Evolutionary conservation across 2,797 vertebrate species (phyloP).

Genomic region (Scolopax rusticola): DNA sequence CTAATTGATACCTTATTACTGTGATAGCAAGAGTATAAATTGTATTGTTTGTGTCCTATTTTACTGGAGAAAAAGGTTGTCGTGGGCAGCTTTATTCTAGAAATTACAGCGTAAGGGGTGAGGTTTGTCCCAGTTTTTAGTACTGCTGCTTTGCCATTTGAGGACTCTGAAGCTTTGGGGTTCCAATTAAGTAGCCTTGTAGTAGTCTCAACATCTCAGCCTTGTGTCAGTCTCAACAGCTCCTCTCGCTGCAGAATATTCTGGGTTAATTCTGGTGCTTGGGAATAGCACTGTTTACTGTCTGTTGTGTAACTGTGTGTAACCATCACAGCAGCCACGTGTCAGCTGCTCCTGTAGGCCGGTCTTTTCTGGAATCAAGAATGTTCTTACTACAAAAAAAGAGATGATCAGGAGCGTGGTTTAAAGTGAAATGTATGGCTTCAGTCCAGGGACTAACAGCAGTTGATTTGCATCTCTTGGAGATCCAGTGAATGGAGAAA

Average conservation of each 20-base stretch:
- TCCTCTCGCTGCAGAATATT: not conserved
- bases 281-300: not conserved
- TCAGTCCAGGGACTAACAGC: not conserved
- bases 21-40: not conserved
- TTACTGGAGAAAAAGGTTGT: not conserved
- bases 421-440: not conserved
- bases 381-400: not conserved
- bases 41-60: not conserved
- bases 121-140: not conserved
- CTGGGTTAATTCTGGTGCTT: not conserved
- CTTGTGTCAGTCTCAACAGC: not conserved
- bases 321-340: not conserved
- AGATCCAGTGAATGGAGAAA: not conserved
- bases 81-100: not conserved
- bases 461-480: not conserved
- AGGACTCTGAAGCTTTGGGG: not conserved
- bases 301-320: not conserved
- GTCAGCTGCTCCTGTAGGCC: not conserved
- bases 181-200: not conserved
- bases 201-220: not conserved
- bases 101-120: not conserved
- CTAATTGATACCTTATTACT: not conserved
- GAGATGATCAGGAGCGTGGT: not conserved
- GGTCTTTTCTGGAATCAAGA: not conserved
- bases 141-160: not conserved